These are phyloP conservation scores for Embiotoca jacksoni DNA, from an alignment of 2,113 vertebrate genomes.

Conservation along the genomic window DNA sequence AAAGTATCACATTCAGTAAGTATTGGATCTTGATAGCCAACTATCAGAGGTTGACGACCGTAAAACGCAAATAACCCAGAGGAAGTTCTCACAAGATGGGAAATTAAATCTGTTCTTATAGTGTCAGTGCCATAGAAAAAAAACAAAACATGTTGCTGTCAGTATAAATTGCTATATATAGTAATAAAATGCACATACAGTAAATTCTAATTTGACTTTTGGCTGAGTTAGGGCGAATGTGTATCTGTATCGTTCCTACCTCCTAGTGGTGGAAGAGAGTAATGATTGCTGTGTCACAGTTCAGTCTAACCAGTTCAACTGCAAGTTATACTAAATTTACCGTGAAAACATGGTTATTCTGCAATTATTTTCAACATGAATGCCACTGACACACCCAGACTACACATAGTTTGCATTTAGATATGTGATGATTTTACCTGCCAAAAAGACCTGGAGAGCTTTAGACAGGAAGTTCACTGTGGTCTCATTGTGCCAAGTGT, in stretches of 20 bases:
- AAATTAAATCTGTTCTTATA: slow-evolving; percentile 1
- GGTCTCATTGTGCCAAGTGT: background rate
- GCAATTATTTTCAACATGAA: no score
- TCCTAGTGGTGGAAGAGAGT: slow-evolving; percentile 38
- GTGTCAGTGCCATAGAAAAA: no score
- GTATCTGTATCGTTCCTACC: slow-evolving; percentile 26
- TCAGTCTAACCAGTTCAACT: background rate
- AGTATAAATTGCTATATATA: no score
- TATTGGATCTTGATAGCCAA: slow-evolving; percentile 1
- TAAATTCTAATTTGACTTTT: slow-evolving; percentile 35
- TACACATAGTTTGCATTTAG: no score
- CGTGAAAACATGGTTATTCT: no score
- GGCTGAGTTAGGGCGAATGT: background rate
- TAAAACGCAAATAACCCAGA: background rate
- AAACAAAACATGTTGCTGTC: no score
- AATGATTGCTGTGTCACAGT: background rate
- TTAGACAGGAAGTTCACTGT: background rate
- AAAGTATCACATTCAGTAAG: background rate
- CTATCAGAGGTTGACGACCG: no score
- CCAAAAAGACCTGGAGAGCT: background rate
- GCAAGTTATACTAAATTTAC: background rate
- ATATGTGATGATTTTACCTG: background rate
- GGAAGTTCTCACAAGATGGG: background rate
- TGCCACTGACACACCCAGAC: no score
- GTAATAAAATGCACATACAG: background rate